phyloP scores from a whole-genome alignment of 2,797 vertebrate genomes.

The Sphenodon punctatus region DNA sequence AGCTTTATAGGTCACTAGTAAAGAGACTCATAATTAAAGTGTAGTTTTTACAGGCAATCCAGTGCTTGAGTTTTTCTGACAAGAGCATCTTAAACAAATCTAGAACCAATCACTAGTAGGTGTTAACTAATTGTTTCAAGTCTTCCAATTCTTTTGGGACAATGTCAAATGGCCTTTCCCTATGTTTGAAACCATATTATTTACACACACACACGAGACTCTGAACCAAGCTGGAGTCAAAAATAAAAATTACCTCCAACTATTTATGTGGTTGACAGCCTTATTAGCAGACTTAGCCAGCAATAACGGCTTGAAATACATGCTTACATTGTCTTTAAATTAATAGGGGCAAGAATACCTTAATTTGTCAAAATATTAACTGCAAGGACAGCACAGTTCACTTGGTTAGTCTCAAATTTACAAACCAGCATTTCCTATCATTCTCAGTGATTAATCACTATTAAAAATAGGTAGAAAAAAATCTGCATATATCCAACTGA shows the following conservation, averaged over 20 bases:
- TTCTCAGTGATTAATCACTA: background rate
- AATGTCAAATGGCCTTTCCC: no score
- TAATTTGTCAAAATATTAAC: constrained; percentile 5
- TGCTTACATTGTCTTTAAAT: background rate
- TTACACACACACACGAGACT: background rate
- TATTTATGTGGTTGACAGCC: constrained; percentile 9
- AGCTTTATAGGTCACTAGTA: background rate
- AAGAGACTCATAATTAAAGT: no score
- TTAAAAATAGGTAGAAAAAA: background rate
- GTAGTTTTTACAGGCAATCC: no score
- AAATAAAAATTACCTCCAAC: background rate
- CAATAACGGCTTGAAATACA: background rate
- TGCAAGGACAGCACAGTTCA: background rate
- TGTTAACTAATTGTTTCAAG: background rate
- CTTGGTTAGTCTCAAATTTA: background rate
- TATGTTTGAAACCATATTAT: no score
- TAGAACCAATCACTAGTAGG: background rate
- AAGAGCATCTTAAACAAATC: background rate
- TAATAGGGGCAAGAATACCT: background rate
- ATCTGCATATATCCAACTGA: background rate
- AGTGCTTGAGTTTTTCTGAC: constrained; percentile 9
- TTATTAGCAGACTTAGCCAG: constrained; percentile 2
- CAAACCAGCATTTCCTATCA: background rate
- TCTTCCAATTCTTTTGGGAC: no score
- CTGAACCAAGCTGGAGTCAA: background rate